A percentile compares a stretch with the other conserved stretches of the same genome.
phyloP scores from a whole-genome alignment of 2,797 vertebrate species.

The Platyrinchus mystaceus region DNA sequence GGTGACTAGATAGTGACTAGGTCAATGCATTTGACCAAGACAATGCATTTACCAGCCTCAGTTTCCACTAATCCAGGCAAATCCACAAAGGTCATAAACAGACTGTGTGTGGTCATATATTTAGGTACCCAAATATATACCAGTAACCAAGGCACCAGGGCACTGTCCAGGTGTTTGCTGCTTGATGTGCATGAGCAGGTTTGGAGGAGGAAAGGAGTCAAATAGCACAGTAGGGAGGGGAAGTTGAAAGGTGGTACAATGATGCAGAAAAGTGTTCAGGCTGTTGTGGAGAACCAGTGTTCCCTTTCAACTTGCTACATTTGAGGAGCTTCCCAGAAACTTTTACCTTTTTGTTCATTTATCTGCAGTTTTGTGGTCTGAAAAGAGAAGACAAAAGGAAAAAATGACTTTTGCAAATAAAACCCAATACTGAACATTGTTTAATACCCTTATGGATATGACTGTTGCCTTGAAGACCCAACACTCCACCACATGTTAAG shows the following conservation, averaged over 20 bases:
- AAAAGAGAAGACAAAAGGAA: background rate
- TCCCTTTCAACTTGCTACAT: background rate
- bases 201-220: background rate
- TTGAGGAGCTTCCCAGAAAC: background rate
- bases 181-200: background rate
- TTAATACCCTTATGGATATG: background rate
- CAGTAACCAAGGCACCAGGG: background rate
- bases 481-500: background rate
- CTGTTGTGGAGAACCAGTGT: background rate
- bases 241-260: background rate
- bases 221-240: background rate
- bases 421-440: background rate
- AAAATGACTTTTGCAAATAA: background rate
- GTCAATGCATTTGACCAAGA: background rate
- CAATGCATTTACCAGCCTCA: background rate
- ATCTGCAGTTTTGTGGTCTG: background rate
- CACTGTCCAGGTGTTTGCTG: background rate
- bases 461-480: background rate
- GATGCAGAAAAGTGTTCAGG: background rate
- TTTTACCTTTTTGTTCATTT: background rate
- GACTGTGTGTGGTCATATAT: background rate
- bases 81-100: background rate
- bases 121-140: background rate
- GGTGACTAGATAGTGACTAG: background rate
- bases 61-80: background rate